These are phyloP conservation scores for Morus bassanus DNA, from an alignment of 2,797 vertebrate species.

Conservation along the genomic window DNA sequence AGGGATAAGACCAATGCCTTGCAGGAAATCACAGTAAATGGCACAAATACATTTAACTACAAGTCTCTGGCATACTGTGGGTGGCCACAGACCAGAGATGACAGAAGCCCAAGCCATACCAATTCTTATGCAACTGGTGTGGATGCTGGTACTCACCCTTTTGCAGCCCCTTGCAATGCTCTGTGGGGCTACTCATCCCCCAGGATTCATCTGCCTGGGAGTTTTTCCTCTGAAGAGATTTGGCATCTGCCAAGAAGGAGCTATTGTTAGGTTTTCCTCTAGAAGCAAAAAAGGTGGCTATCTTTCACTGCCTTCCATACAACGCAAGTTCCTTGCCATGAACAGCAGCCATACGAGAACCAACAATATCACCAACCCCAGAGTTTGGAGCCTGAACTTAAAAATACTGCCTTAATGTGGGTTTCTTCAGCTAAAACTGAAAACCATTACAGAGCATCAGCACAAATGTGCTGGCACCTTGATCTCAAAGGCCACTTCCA, in stretches of 20 bases:
- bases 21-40: neutral
- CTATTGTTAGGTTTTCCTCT: neutral
- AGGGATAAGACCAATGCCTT: neutral
- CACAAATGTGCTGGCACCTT: neutral
- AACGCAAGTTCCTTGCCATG: fast-evolving
- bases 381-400: neutral
- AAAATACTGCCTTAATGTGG: neutral
- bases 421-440: neutral
- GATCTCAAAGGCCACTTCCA: neutral
- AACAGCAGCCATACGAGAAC: neutral
- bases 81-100: neutral
- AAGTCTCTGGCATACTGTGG: neutral
- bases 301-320: neutral
- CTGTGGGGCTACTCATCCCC: neutral
- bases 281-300: neutral
- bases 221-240: neutral
- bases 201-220: neutral
- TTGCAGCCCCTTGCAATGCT: neutral
- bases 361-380: neutral
- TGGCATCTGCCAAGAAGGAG: neutral
- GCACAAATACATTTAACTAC: neutral
- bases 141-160: neutral
- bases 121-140: neutral
- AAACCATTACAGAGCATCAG: neutral
- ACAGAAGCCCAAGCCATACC: neutral